Conservation (phyloP, 2,113 vertebrate species). For the Neolamprologus hecqui region DNA sequence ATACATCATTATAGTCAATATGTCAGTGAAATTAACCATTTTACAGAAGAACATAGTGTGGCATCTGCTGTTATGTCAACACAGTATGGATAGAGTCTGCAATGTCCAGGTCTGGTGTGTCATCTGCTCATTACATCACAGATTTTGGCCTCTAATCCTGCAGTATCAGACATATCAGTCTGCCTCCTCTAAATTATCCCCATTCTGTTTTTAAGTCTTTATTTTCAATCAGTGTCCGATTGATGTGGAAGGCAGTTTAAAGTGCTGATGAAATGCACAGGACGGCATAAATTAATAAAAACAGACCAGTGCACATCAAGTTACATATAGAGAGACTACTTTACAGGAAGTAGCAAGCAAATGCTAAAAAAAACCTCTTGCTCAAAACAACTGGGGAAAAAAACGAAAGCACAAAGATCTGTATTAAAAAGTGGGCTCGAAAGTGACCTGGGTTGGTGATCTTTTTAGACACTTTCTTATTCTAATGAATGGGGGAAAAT, state of each 20-base stretch:
- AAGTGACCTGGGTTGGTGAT: fast-evolving
- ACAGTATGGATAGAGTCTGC: neutral
- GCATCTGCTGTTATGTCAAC: neutral
- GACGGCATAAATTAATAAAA: fast-evolving
- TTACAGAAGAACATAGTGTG: neutral
- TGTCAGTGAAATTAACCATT: neutral
- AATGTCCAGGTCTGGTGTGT: neutral
- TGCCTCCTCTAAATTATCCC: neutral
- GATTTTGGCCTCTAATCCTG: neutral
- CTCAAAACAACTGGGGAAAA: neutral
- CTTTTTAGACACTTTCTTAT: neutral
- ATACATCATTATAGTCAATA: neutral
- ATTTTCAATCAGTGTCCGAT: neutral
- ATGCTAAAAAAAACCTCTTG: fast-evolving
- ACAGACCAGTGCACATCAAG: neutral
- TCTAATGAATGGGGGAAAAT: neutral
- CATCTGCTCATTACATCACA: neutral
- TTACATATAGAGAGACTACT: neutral
- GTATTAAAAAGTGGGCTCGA: neutral
- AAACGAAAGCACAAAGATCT: neutral
- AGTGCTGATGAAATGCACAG: neutral
- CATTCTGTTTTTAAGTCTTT: neutral
- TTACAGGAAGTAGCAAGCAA: neutral
- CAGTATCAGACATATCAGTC: neutral
- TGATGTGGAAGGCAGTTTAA: fast-evolving